Base-by-base conservation (phyloP, 1,140 invertebrate species). In the Ruditapes philippinarum region DNA sequence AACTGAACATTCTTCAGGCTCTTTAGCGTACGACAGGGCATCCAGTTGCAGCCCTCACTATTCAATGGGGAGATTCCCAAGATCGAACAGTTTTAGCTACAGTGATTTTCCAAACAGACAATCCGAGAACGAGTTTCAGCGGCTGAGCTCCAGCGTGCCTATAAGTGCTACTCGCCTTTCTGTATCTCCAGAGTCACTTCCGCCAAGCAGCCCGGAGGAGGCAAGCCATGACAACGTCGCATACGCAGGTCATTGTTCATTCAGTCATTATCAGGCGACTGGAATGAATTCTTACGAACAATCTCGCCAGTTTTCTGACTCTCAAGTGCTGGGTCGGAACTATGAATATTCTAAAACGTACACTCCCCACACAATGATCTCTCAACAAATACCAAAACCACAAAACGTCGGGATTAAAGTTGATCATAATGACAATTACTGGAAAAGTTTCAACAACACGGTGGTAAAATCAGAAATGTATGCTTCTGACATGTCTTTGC, bases 81-180 rank as follows among this genome's bases (percentile, higher is more conserved):
- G 57, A 25, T 81, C 82, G 14, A 74, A 84, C 19, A 84, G 82
- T 51, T 84, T 84, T 73, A 73, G 82, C 38, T 84, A 49, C 49
- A 49, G 54, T 17, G 19, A 42, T 28, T 36, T 51, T 19, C 1
- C 49, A 36, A 33, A 45, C 17, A 25, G 7, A 11, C 65, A 74
- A 45, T 42, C 36, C 40, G 22, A 54, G 36, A 17, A 31, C 22
- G 40, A 49, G 22, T 38, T 62, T 51, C 36, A 12, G 12, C 49
- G 62, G 4, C 70, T 54, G 33, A 85, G 70, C 28, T 60, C 83
- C 7, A 87, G 74, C 31, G 89, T 38, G n/a, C 62, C 74, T 45
- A 14, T 88, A 12, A n/a, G n/a, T n/a, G 42, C 17, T 28, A 38
- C 54, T 17, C 28, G 54, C 2, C 22, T 74, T 11, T 36, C 57